phyloP scores from a whole-genome alignment of 2,888 invertebrate genomes.

The Yponomeuta evonymella region DNA sequence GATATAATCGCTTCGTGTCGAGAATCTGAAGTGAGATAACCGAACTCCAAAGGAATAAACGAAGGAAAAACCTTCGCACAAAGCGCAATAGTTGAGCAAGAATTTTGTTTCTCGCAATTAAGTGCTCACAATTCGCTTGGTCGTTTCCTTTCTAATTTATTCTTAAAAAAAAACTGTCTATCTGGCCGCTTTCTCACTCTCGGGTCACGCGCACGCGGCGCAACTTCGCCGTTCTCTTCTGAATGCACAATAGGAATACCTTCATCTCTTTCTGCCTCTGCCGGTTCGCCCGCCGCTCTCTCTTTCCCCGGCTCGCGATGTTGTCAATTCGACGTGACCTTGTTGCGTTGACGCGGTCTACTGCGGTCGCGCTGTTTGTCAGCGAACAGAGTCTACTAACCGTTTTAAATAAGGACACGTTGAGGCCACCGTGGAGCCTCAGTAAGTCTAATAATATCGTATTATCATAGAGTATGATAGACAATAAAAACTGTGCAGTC shows the following conservation, averaged over 20 bases:
- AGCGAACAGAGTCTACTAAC: too few relatives aligned
- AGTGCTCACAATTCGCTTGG: neutral
- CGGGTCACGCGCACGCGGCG: slow-evolving; percentile 57
- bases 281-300: slow-evolving; percentile 29
- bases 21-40: neutral
- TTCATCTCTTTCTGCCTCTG: slow-evolving; percentile 40
- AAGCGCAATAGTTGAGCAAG: neutral
- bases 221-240: slow-evolving; percentile 63
- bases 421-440: too few relatives aligned
- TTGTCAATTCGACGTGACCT: slow-evolving; percentile 64
- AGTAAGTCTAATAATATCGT: too few relatives aligned
- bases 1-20: neutral
- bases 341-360: slow-evolving; percentile 59
- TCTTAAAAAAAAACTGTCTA: slow-evolving; percentile 57
- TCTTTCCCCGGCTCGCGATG: slow-evolving; percentile 42
- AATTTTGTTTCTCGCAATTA: neutral
- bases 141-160: slow-evolving; percentile 56
- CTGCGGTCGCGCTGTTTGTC: slow-evolving; percentile 36
- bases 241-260: slow-evolving; percentile 60
- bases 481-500: too few relatives aligned
- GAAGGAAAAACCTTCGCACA: neutral
- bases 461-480: too few relatives aligned
- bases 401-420: too few relatives aligned
- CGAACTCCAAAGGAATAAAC: neutral
- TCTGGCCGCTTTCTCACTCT: slow-evolving; percentile 60